These are phyloP conservation scores for Emydoidea blandingii DNA, from an alignment of 2,797 vertebrate species.

Conservation along the genomic window DNA sequence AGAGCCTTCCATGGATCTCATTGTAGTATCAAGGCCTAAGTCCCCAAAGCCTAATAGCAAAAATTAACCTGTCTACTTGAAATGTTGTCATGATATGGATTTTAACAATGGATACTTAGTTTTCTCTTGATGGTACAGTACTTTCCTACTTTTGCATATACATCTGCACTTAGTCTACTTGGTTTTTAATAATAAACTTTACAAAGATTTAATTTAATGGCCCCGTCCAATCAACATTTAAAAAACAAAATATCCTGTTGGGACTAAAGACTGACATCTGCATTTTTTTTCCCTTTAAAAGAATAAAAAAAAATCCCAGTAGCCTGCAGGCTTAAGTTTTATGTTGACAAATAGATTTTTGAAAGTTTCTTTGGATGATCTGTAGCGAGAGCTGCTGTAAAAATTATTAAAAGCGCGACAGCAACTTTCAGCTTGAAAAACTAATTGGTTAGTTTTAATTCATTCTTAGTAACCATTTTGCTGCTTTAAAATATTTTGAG, in stretches of 20 bases:
- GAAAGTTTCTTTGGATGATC: neutral
- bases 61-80: neutral
- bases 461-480: neutral
- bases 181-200: neutral
- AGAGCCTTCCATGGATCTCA: neutral
- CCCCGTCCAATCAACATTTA: neutral
- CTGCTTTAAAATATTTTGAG: neutral
- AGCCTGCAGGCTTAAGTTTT: neutral
- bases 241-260: neutral
- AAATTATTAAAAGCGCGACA: neutral
- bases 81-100: neutral
- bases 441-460: neutral
- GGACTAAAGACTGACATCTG: neutral
- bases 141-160: neutral
- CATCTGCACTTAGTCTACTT: neutral
- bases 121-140: neutral
- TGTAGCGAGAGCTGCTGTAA: neutral
- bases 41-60: neutral
- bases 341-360: neutral
- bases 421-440: neutral
- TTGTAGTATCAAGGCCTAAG: neutral
- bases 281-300: neutral
- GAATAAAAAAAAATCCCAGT: neutral
- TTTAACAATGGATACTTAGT: neutral
- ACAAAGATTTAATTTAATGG: neutral